phyloP scores from a whole-genome alignment of 2,113 vertebrate species.

The Regulus satrapa region DNA sequence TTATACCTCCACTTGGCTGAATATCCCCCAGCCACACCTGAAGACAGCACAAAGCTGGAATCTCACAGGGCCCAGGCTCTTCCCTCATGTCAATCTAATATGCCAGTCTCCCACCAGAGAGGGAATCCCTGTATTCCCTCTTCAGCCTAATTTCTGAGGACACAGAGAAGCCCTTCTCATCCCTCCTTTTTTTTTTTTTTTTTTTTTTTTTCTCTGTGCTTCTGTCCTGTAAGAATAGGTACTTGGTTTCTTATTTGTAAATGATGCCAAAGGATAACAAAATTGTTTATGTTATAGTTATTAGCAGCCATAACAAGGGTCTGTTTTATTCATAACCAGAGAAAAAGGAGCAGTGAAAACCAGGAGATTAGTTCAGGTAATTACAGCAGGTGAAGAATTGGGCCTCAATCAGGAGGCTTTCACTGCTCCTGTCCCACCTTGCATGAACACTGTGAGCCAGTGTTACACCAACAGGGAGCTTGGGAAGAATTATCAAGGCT shows the following conservation, averaged over 20 bases:
- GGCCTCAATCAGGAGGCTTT: not conserved
- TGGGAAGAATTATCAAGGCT: not conserved
- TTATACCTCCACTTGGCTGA: not conserved
- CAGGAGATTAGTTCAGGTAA: not conserved
- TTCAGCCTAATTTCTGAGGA: not conserved
- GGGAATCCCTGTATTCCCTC: not conserved
- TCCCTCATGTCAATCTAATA: not conserved
- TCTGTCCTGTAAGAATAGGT: not conserved
- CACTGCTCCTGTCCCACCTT: not conserved
- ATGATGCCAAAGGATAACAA: not conserved
- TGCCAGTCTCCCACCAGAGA: rapidly evolving
- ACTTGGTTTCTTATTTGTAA: not conserved
- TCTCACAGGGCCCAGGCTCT: not conserved
- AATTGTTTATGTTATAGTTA: not conserved
- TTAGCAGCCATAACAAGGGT: not conserved
- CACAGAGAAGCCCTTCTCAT: rapidly evolving
- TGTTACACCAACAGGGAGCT: not conserved
- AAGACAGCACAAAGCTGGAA: not conserved
- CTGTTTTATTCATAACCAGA: not conserved
- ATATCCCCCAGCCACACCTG: rapidly evolving
- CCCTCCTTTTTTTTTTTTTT: not conserved
- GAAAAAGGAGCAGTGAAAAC: not conserved
- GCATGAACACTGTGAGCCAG: not conserved
- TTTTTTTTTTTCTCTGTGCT: not conserved
- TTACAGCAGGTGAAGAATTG: not conserved